Percentiles rank a stretch among this genome's conserved stretches.
These are phyloP conservation scores for Apomyelois bistriatella DNA, from an alignment of 2,888 invertebrate genomes.

Conservation along the genomic window DNA sequence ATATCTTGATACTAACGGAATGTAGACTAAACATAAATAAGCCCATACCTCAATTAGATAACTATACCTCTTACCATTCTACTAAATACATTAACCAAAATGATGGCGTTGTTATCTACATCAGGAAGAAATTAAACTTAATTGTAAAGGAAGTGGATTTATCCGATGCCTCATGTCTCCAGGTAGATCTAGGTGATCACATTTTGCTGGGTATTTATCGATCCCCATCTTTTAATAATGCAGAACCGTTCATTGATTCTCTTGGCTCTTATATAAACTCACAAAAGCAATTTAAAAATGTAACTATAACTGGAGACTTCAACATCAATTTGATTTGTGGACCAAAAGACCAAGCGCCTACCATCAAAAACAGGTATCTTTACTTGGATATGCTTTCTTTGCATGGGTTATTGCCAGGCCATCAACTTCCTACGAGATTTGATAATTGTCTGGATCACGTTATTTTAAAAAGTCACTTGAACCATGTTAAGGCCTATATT, in stretches of 20 bases:
- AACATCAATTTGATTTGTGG: conserved; percentile 2
- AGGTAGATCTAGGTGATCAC: not conserved
- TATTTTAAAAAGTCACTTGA: not conserved
- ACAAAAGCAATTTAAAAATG: not conserved
- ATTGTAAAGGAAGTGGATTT: not conserved
- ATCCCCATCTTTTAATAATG: not conserved
- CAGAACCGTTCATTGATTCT: not conserved
- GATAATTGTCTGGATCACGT: conserved; percentile 7
- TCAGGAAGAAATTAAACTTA: not conserved
- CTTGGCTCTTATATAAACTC: not conserved
- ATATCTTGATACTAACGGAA: not conserved
- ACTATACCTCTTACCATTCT: not conserved
- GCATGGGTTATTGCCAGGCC: not conserved
- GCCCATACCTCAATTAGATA: not conserved
- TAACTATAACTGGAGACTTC: conserved; percentile 5
- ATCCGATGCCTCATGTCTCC: not conserved
- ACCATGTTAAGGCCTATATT: not conserved
- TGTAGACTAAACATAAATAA: not conserved
- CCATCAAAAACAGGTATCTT: not conserved
- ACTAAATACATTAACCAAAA: not conserved
- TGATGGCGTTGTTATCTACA: not conserved
- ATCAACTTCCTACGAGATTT: conserved; percentile 1
- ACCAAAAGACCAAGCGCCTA: not conserved
- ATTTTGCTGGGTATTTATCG: not conserved
- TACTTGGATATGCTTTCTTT: not conserved